Percentiles rank a stretch among this genome's conserved stretches.
Conservation (phyloP, 1,140 invertebrate genomes). For the Heliconius eleuchia region DNA sequence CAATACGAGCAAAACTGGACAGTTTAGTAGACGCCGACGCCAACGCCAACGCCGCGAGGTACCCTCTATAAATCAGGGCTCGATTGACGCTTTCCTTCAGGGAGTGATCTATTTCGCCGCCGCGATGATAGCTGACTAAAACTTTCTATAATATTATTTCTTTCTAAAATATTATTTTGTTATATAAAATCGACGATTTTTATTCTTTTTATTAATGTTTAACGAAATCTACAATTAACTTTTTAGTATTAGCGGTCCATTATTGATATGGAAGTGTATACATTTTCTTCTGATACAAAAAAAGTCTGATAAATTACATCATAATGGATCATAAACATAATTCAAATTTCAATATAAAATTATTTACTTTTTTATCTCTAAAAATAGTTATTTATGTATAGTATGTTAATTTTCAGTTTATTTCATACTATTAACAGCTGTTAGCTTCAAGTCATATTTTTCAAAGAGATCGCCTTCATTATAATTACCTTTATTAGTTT, state of each 20-base stretch:
- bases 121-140: conserved; percentile 73
- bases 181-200: background rate
- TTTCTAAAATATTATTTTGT: conserved; percentile 8
- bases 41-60: conserved; percentile 59
- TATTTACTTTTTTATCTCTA: no score
- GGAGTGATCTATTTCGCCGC: conserved; percentile 78
- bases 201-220: background rate
- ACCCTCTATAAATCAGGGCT: conserved; percentile 75
- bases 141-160: conserved; percentile 19
- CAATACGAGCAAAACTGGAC: conserved; percentile 74
- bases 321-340: no score
- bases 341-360: no score
- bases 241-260: background rate
- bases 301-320: no score
- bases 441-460: background rate
- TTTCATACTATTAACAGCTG: background rate
- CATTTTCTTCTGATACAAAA: background rate
- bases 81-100: conserved; percentile 79
- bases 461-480: background rate
- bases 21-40: conserved; percentile 71
- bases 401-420: no score
- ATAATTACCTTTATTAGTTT: conserved; percentile 16
- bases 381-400: no score
- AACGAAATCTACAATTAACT: no score
- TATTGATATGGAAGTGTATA: background rate